Conservation (phyloP, 2,888 invertebrate genomes). For the Chloroclysta siterata region DNA sequence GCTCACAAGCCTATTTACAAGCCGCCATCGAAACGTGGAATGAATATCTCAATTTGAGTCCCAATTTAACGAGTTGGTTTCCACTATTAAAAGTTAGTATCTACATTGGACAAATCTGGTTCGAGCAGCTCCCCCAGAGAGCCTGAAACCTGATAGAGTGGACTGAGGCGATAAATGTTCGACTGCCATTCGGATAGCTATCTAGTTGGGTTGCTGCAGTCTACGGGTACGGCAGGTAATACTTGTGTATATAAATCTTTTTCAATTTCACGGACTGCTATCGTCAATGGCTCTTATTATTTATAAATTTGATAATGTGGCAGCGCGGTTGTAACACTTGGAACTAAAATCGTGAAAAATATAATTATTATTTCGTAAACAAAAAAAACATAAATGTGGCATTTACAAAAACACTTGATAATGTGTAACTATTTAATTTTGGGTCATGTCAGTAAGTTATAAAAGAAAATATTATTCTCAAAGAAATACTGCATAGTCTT, state of each 20-base stretch:
- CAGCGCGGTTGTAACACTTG: too few relatives aligned
- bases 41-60: conserved; percentile 10
- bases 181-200: conserved; percentile 21
- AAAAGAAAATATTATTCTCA: too few relatives aligned
- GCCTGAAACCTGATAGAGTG: conserved; percentile 19
- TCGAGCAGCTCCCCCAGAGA: conserved; percentile 17
- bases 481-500: too few relatives aligned
- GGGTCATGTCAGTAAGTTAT: too few relatives aligned
- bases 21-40: conserved; percentile 3
- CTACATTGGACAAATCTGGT: conserved; percentile 19
- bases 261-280: background rate
- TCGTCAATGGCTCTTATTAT: background rate
- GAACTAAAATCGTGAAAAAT: background rate
- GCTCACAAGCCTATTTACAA: conserved; percentile 4
- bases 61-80: conserved; percentile 21
- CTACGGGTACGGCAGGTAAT: background rate
- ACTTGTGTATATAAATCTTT: too few relatives aligned
- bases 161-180: conserved; percentile 27
- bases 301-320: background rate
- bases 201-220: conserved; percentile 8
- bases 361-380: background rate
- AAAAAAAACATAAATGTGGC: background rate
- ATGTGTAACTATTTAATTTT: too few relatives aligned
- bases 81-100: conserved; percentile 30
- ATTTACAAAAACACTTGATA: too few relatives aligned